A percentile compares a stretch with the other conserved stretches of the same genome.
phyloP scores from a whole-genome alignment of 2,797 vertebrate species.

The Xenentodon cancila region DNA sequence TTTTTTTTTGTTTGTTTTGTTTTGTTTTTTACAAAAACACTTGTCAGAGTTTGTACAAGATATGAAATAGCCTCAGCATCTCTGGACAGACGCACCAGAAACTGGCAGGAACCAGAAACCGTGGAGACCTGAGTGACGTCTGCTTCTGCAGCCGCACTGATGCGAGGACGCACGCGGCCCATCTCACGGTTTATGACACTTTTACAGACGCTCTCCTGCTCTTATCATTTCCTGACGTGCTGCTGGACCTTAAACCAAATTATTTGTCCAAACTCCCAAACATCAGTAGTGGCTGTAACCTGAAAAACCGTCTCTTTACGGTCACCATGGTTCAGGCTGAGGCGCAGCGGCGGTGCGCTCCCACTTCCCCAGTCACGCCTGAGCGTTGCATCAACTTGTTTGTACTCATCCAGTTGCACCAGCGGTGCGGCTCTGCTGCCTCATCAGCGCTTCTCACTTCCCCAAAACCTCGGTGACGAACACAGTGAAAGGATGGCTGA shows the following conservation, averaged over 20 bases:
- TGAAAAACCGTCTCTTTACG: slow-evolving; percentile 19
- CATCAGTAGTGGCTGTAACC: background rate
- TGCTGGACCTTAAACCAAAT: background rate
- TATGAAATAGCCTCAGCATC: background rate
- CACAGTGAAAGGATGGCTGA: slow-evolving; percentile 54
- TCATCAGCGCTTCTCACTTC: slow-evolving; percentile 84
- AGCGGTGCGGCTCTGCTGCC: slow-evolving; percentile 63
- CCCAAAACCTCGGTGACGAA: slow-evolving; percentile 69
- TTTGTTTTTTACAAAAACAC: background rate
- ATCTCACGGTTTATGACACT: slow-evolving; percentile 8
- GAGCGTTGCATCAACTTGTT: slow-evolving; percentile 77
- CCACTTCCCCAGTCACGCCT: slow-evolving; percentile 72
- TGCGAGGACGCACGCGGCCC: slow-evolving; percentile 22
- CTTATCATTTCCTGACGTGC: slow-evolving; percentile 13
- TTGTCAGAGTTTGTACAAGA: background rate
- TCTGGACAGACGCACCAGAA: background rate
- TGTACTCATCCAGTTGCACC: slow-evolving; percentile 69
- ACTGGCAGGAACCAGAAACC: slow-evolving; percentile 13
- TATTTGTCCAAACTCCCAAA: no score
- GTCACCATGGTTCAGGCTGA: slow-evolving; percentile 36
- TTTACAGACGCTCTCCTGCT: slow-evolving; percentile 5
- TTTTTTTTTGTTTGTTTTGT: background rate
- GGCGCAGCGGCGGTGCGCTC: slow-evolving; percentile 43
- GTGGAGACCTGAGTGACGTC: slow-evolving; percentile 13
- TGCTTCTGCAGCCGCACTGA: slow-evolving; percentile 7